Evolutionary conservation across 2,113 vertebrate genomes (phyloP).

Genomic region (Dicentrarchus labrax): DNA sequence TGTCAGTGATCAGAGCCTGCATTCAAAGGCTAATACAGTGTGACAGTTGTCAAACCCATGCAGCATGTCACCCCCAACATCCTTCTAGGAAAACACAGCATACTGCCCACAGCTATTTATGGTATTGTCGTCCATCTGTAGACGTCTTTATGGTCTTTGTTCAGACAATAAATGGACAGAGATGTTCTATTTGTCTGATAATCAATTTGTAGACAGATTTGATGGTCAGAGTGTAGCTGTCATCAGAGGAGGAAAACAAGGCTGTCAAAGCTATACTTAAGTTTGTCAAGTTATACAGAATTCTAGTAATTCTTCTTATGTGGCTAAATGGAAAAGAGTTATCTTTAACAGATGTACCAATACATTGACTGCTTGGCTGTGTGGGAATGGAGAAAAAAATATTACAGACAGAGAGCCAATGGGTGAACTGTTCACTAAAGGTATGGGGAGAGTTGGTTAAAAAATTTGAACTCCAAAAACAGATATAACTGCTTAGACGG

Average conservation of each 20-base stretch:
- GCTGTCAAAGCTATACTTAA: neutral
- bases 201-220: constrained; percentile 15
- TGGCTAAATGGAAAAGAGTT: too few relatives aligned
- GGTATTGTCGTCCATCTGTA: neutral
- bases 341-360: too few relatives aligned
- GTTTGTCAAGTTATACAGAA: neutral
- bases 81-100: constrained; percentile 47
- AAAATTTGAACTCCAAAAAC: too few relatives aligned
- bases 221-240: constrained; percentile 28
- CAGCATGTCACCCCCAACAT: constrained; percentile 53
- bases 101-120: constrained; percentile 50
- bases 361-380: too few relatives aligned
- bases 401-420: too few relatives aligned
- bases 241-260: neutral
- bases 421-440: too few relatives aligned
- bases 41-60: constrained; percentile 76
- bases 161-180: neutral
- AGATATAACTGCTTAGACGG: too few relatives aligned
- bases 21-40: constrained; percentile 62
- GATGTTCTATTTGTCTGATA: neutral
- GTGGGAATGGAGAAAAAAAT: too few relatives aligned
- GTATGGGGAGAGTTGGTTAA: too few relatives aligned
- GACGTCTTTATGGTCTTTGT: constrained; percentile 4
- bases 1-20: constrained; percentile 60
- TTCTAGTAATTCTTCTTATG: too few relatives aligned